Base-by-base conservation (phyloP, 2,888 invertebrate genomes). In the Eristalinus aeneus region DNA sequence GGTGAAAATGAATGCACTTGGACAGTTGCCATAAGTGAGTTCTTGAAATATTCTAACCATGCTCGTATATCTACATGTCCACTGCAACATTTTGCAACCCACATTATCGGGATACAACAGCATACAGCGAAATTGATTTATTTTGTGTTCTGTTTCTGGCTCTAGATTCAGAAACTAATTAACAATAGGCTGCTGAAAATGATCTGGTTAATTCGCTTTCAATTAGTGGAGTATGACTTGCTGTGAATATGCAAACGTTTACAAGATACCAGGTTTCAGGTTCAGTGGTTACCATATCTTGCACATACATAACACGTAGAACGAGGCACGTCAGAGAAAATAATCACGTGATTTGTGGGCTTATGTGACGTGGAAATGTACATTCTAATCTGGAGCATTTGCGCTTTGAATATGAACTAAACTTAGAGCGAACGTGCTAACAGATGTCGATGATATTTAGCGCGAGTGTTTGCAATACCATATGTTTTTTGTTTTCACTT, bases 151-250 rank as follows among this genome's bases (percentile, higher is more conserved):
- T 23, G 46, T 34, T 65, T 67, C 54, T 65, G 72, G 60, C 27
- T 46, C 31, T 32, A 16, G 61, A 32, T 73, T 73, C 61, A 54
- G 61, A 79, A 79, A 72, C 79, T 73, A 79, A 79, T 79, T 79
- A 79, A 61, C 79, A 79, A 67, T 73, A 61, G 67, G 36, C 36
- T 79, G 73, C n/a, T 73, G 61, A 8, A 79, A 73, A 67, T 67
- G 53, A 73, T 80, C 79, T 74, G 56, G 73, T 68, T 80, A 74
- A 80, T 80, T 68, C 56, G 54, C 73, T 68, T 63, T 74, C 79
- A 68, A 74, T 80, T 80, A 80, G 79, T 68, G 32, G 34, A 10
- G n/a, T 27, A 27, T 31, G 36, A 61, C 58, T 31, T 63, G 61
- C 2, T 36, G 53, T 9, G 16, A 20, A 8, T 71, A 31, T 63